Conservation (phyloP, 2,797 vertebrate species). For the Antrozous pallidus region DNA sequence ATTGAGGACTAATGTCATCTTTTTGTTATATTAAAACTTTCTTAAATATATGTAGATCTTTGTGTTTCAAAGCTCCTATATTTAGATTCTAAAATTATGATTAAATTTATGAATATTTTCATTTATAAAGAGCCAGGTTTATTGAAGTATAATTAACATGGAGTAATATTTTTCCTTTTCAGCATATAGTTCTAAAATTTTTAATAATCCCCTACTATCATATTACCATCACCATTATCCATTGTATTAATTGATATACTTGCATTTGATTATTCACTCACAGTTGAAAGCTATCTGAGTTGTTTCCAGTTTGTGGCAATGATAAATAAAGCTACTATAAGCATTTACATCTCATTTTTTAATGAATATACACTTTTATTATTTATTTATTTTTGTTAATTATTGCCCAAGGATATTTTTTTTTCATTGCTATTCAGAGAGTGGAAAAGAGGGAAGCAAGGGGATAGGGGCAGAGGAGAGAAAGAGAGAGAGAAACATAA, state of each 20-base stretch:
- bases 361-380: neutral
- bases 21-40: constrained; percentile 20
- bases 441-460: too few relatives aligned
- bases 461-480: too few relatives aligned
- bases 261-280: neutral
- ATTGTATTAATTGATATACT: neutral
- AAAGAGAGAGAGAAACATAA: too few relatives aligned
- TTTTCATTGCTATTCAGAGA: too few relatives aligned
- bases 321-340: neutral
- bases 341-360: neutral
- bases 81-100: neutral
- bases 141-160: neutral
- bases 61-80: neutral
- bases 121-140: neutral
- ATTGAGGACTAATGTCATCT: neutral
- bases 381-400: too few relatives aligned
- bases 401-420: too few relatives aligned
- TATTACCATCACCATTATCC: neutral
- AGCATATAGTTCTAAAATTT: neutral
- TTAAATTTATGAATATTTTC: neutral
- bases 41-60: neutral
- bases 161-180: neutral
- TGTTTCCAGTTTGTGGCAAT: neutral
- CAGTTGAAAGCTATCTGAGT: neutral
- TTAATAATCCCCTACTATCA: neutral